Conservation (phyloP, 2,797 vertebrate species). For the Periparus ater region DNA sequence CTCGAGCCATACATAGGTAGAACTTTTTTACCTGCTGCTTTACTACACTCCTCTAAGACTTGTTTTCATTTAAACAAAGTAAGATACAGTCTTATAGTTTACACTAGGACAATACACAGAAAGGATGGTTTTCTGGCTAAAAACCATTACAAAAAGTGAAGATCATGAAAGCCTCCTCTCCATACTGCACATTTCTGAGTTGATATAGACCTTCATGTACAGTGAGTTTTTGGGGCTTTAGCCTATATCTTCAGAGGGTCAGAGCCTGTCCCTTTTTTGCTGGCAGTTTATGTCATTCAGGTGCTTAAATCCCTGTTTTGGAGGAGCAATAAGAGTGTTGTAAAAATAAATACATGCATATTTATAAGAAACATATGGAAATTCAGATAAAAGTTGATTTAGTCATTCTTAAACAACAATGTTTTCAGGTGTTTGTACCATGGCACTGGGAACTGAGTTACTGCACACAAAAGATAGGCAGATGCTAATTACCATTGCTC, state of each 20-base stretch:
- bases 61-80: not conserved
- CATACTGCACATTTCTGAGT: not conserved
- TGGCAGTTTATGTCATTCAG: not conserved
- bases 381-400: slow-evolving; percentile 14
- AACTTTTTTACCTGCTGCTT: not conserved
- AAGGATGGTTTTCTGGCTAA: not conserved
- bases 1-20: not conserved
- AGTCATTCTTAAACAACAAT: not conserved
- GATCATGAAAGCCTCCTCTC: not conserved
- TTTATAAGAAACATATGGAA: not conserved
- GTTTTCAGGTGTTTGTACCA: not conserved
- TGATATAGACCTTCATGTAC: not conserved
- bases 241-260: not conserved
- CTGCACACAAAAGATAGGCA: not conserved
- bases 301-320: not conserved
- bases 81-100: not conserved
- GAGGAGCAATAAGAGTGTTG: not conserved
- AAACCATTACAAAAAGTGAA: not conserved
- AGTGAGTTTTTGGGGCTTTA: not conserved
- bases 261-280: not conserved
- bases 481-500: not conserved
- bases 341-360: not conserved
- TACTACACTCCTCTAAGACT: not conserved
- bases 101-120: not conserved
- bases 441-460: not conserved